Percentiles rank a stretch among this genome's conserved stretches.
phyloP scores from a whole-genome alignment of 2,113 vertebrate species.

The Gasterosteus nipponicus region DNA sequence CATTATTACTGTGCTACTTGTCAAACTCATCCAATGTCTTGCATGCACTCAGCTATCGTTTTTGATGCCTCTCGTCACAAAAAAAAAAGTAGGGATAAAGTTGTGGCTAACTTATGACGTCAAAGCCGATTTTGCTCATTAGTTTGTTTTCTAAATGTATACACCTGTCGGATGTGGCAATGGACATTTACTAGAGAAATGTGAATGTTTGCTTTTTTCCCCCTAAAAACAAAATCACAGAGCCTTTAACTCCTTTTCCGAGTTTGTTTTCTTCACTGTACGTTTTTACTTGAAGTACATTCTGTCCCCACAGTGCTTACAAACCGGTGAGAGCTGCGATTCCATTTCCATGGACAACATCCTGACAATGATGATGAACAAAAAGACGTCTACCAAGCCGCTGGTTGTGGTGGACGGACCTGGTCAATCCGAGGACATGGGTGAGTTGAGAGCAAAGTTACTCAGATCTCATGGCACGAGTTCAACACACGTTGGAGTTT shows the following conservation, averaged over 20 bases:
- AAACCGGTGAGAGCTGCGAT: conserved; percentile 85
- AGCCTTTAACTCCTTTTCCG: neutral
- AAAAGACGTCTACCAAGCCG: conserved; percentile 85
- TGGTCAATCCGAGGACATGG: neutral
- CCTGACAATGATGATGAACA: conserved; percentile 88
- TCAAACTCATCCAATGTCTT: conserved; percentile 21
- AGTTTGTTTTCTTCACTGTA: neutral
- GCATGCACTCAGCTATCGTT: neutral
- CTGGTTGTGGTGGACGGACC: conserved; percentile 81
- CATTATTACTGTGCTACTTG: neutral
- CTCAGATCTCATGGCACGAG: neutral
- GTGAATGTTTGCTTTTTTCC: neutral
- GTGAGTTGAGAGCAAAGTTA: conserved; percentile 28
- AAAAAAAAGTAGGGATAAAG: neutral
- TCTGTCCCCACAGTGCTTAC: conserved; percentile 83
- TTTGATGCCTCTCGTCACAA: neutral
- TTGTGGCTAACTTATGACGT: conserved; percentile 11
- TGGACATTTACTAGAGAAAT: conserved; percentile 4
- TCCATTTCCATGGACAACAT: conserved; percentile 82
- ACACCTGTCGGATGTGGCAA: conserved; percentile 23
- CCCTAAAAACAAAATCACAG: neutral
- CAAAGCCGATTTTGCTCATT: conserved; percentile 24
- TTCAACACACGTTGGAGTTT: neutral
- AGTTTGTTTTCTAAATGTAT: conserved; percentile 28
- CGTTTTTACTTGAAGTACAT: neutral